Base-by-base conservation (phyloP, 1,140 invertebrate genomes). In the Trissolcus basalis region DNA sequence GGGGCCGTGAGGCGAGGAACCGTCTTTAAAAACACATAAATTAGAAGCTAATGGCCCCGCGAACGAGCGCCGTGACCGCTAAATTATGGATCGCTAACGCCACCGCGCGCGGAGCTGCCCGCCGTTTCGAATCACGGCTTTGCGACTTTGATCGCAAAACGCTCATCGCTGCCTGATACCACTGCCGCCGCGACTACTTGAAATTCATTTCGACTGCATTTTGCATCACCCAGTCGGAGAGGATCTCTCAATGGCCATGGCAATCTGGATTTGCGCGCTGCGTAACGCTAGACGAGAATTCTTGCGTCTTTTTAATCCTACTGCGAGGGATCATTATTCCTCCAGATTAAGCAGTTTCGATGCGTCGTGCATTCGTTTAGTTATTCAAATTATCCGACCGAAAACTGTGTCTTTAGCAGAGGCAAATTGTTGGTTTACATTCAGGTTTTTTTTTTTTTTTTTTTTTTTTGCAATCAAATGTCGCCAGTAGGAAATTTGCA, bases 21-120 rank as follows among this genome's bases (percentile, higher is more conserved):
- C 73, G 69, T 76, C 73, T 84, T 88, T 87, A 87, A 88, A 88
- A 87, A 86, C 83, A 86, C 86, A 87, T 88, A 88, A 88, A 88
- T 88, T 88, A 85, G 77, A 83, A 68, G 79, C 80, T 85, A 88
- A 87, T 81, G 80, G 81, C 82, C 80, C 61, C 72, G 80, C 82
- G 75, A 80, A 77, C 78, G 78, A 83, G 79, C 82, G 78, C 82
- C 85, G 80, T 79, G 81, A 82, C 69, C 79, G 82, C 80, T 88
- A 87, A 87, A 86, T 88, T 87, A 86, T 85, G 83, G 81, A 86
- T 85, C 83, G 82, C 80, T 81, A 81, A 83, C 78, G 81, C 67
- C 64, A 81, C 75, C 64, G 82, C 75, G 70, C 77, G 54, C 56
- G 70, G 72, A 69, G 64, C 59, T 67, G 55, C 70, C 70, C 43